These are phyloP conservation scores for Camponotus fellah DNA, from an alignment of 2,888 invertebrate species.

Conservation along the genomic window DNA sequence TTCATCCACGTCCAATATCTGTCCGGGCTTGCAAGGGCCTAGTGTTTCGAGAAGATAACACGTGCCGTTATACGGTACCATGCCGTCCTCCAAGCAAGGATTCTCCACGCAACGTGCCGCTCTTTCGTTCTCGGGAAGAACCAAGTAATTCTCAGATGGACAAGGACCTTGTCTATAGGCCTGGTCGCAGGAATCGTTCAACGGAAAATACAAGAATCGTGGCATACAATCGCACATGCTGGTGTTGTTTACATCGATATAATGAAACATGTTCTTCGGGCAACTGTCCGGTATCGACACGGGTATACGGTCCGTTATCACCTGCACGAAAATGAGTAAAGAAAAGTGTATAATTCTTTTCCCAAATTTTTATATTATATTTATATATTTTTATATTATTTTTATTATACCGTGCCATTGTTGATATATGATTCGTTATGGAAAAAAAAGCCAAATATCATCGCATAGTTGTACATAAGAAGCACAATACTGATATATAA, in stretches of 20 bases:
- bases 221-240: conserved; percentile 87
- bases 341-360: background rate
- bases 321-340: conserved; percentile 63
- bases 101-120: conserved; percentile 89
- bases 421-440: conserved; percentile 75
- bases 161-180: conserved; percentile 91
- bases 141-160: conserved; percentile 86
- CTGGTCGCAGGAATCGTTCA: conserved; percentile 88
- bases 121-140: conserved; percentile 87
- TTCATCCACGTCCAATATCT: conserved; percentile 88
- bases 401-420: conserved; percentile 58
- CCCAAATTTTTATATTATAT: background rate
- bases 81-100: conserved; percentile 88
- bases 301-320: conserved; percentile 76
- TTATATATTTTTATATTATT: no score
- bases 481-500: conserved; percentile 51
- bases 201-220: conserved; percentile 88
- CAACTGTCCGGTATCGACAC: no score
- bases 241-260: no score
- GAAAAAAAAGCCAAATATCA: conserved; percentile 71
- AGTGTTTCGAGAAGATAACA: conserved; percentile 86
- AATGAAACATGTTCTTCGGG: conserved; percentile 88
- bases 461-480: conserved; percentile 43
- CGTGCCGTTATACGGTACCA: conserved; percentile 86
- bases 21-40: conserved; percentile 86